Conservation (phyloP, 1,140 invertebrate species). For the Drosophila dunni region DNA sequence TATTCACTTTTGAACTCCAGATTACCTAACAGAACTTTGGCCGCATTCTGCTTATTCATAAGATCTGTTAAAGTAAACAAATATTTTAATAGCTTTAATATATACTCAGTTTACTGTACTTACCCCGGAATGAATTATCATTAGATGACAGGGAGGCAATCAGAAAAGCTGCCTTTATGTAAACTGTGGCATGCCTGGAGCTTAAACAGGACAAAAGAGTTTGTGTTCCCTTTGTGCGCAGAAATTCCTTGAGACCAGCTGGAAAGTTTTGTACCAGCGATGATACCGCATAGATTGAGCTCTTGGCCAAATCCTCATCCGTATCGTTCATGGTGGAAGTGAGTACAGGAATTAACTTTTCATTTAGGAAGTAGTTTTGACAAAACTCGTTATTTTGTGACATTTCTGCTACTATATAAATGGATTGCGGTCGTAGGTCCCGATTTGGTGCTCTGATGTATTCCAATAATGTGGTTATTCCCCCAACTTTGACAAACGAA, state of each 20-base stretch:
- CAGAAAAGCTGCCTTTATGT: conserved; percentile 64
- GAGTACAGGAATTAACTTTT: conserved; percentile 47
- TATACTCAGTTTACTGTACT: neutral
- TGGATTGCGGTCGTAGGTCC: conserved; percentile 37
- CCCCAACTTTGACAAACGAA: conserved; percentile 59
- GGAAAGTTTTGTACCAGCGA: conserved; percentile 61
- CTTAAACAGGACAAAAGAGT: conserved; percentile 43
- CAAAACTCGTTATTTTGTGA: conserved; percentile 65
- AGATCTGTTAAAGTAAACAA: conserved; percentile 30
- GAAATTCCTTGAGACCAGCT: conserved; percentile 54
- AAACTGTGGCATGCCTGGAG: conserved; percentile 42
- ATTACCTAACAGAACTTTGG: conserved; percentile 38
- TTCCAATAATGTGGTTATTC: conserved; percentile 30
- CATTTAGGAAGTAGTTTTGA: conserved; percentile 53
- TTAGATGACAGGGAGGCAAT: conserved; percentile 51
- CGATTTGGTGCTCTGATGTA: conserved; percentile 32
- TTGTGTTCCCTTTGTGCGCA: conserved; percentile 49
- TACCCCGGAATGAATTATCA: conserved; percentile 52
- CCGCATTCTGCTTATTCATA: conserved; percentile 51
- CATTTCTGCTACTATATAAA: conserved; percentile 64
- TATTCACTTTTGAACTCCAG: conserved; percentile 45
- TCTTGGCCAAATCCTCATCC: conserved; percentile 46
- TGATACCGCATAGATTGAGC: conserved; percentile 65
- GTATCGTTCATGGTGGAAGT: conserved; percentile 46
- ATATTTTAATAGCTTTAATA: neutral